Conservation (phyloP, 2,113 vertebrate genomes). For the Dipodomys merriami region DNA sequence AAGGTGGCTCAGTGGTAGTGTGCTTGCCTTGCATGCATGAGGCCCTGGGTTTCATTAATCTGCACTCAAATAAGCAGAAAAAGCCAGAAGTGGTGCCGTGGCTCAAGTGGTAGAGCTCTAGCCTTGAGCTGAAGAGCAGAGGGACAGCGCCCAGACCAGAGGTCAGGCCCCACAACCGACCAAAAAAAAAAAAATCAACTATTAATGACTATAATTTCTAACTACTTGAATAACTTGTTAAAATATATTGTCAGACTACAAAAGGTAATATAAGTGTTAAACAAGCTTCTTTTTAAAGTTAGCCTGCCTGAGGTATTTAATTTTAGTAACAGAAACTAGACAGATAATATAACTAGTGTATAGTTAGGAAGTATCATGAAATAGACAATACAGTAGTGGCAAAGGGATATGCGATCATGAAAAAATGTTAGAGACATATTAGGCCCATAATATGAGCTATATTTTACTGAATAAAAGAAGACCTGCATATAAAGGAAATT, state of each 20-base stretch:
- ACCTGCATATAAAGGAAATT: neutral
- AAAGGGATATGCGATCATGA: neutral
- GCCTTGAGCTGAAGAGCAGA: too few species aligned
- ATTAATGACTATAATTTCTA: conserved; percentile 26
- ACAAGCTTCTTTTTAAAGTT: neutral
- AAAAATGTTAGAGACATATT: neutral
- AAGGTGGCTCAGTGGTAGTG: too few species aligned
- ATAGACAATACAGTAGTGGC: neutral
- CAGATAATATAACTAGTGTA: neutral
- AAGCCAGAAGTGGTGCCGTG: too few species aligned
- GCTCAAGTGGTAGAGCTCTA: too few species aligned
- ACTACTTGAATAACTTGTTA: conserved; percentile 40
- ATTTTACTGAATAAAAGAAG: conserved; percentile 11
- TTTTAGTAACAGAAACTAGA: neutral
- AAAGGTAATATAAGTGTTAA: neutral
- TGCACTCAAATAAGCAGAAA: too few species aligned
- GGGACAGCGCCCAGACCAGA: too few species aligned
- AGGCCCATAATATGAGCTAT: neutral
- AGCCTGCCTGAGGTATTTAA: neutral
- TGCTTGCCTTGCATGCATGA: too few species aligned
- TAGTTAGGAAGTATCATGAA: neutral
- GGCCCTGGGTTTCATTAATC: too few species aligned
- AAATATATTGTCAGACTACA: neutral
- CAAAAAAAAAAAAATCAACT: neutral
- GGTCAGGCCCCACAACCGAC: too few species aligned